Percentiles rank a stretch among this genome's conserved stretches.
phyloP scores from a whole-genome alignment of 2,888 invertebrate species.

The Amphipoea oculea region DNA sequence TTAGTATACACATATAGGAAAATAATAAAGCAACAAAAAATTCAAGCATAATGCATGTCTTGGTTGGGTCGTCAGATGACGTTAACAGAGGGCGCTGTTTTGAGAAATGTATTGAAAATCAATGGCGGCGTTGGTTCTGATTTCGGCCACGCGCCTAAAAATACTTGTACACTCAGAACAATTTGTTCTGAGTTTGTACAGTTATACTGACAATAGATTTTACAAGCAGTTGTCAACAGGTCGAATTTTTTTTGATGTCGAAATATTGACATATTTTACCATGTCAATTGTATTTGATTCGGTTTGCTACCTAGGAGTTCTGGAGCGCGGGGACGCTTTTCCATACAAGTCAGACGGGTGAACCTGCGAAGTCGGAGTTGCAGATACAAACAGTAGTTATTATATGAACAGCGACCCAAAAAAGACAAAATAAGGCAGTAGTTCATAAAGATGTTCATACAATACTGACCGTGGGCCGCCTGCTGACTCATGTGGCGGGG shows the following conservation, averaged over 20 bases:
- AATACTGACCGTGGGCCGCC: constrained; percentile 76
- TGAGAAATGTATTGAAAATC: neutral
- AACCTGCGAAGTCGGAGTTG: neutral
- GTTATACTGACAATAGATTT: neutral
- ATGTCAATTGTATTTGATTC: neutral
- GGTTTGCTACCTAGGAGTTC: neutral
- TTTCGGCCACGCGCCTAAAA: neutral
- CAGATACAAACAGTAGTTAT: neutral
- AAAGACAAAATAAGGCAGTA: constrained; percentile 25
- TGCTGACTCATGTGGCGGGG: constrained; percentile 80
- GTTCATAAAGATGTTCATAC: constrained; percentile 40
- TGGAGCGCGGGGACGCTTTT: neutral
- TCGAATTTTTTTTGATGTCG: neutral
- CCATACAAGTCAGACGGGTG: neutral
- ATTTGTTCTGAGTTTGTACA: neutral
- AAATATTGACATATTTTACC: neutral
- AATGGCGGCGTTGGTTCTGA: neutral
- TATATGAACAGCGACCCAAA: constrained; percentile 32
- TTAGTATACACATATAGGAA: neutral
- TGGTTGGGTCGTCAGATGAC: constrained; percentile 22
- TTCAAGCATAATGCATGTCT: constrained; percentile 34
- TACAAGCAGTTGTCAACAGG: neutral
- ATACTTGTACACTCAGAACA: no score
- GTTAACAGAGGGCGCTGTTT: neutral
- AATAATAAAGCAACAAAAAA: constrained; percentile 30